Percentiles rank a stretch among this genome's conserved stretches.
These are phyloP conservation scores for Catagonus wagneri DNA, from an alignment of 2,113 vertebrate species.

Conservation along the genomic window DNA sequence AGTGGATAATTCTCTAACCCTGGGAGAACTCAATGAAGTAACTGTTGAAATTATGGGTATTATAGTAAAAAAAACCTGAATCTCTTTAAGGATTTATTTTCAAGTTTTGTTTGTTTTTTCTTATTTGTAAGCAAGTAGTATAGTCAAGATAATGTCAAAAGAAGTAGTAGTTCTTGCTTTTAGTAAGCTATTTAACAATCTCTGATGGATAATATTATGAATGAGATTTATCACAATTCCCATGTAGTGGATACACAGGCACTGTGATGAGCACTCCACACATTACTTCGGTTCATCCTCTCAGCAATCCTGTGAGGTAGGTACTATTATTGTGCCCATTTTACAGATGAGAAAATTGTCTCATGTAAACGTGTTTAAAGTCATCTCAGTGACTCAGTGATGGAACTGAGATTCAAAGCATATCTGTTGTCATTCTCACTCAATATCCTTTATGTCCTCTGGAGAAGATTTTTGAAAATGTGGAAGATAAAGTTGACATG, in stretches of 20 bases:
- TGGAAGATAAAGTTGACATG: background rate
- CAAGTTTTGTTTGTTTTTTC: background rate
- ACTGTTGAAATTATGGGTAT: background rate
- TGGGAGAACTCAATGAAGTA: background rate
- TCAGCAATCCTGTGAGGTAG: background rate
- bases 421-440: background rate
- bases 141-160: background rate
- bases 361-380: background rate
- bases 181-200: background rate
- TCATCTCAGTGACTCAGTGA: background rate
- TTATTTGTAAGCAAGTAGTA: background rate
- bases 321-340: background rate
- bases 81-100: background rate
- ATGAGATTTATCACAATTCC: background rate
- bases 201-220: background rate
- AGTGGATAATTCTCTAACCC: background rate
- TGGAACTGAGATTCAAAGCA: background rate
- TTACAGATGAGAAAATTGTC: constrained; percentile 10
- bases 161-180: background rate
- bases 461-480: background rate
- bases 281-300: background rate
- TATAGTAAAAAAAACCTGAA: background rate
- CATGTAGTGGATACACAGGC: no score
- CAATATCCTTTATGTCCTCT: background rate
- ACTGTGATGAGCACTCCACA: background rate